Percentiles rank a stretch among this genome's conserved stretches.
These are phyloP conservation scores for Grantiella picta DNA, from an alignment of 2,113 vertebrate species.

Conservation along the genomic window DNA sequence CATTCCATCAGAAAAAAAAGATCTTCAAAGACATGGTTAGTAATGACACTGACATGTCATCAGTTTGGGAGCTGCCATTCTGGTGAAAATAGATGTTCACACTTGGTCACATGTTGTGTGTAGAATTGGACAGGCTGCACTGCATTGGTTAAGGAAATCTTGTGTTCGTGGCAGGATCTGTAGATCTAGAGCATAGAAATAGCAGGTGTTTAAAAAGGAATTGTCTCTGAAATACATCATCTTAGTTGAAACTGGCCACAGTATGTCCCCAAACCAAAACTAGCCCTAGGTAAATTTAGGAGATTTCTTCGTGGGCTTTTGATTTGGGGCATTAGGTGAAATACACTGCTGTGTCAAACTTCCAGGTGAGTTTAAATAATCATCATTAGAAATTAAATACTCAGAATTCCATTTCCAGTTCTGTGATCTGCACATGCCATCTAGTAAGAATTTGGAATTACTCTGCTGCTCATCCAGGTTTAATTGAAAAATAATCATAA, in stretches of 20 bases:
- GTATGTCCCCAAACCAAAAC: no score
- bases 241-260: neutral
- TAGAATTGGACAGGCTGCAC: neutral
- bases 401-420: neutral
- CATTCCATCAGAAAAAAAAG: neutral
- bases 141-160: neutral
- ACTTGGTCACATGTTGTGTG: neutral
- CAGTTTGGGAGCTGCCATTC: neutral
- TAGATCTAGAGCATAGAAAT: neutral
- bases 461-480: neutral
- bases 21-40: neutral
- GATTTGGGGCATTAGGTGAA: neutral
- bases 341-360: neutral
- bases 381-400: neutral
- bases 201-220: neutral
- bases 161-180: neutral
- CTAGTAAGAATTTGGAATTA: neutral
- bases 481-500: conserved; percentile 28
- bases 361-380: neutral
- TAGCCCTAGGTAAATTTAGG: no score
- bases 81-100: neutral
- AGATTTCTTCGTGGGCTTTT: neutral
- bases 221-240: neutral
- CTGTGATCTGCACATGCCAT: neutral
- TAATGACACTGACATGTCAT: neutral